phyloP scores from a whole-genome alignment of 2,888 invertebrate species.

The Ennomos quercinarius region DNA sequence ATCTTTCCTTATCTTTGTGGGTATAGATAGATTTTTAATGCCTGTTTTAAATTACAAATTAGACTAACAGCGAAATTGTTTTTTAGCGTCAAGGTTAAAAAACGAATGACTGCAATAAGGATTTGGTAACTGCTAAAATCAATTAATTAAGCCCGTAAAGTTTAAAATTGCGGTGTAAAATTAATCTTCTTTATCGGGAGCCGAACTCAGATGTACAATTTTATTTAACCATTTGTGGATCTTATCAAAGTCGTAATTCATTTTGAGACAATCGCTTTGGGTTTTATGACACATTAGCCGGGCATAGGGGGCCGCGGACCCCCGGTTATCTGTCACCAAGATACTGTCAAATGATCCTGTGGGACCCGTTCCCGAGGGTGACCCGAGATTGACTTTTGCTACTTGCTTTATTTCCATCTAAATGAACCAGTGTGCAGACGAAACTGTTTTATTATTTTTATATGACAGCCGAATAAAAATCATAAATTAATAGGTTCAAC shows the following conservation, averaged over 20 bases:
- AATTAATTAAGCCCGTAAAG: conserved; percentile 7
- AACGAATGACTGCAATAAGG: too few relatives aligned
- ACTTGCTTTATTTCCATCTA: conserved; percentile 37
- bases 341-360: conserved; percentile 75
- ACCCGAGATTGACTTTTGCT: conserved; percentile 53
- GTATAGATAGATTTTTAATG: conserved; percentile 8
- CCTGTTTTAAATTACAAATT: too few relatives aligned
- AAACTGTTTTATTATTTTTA: too few relatives aligned
- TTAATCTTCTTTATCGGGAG: conserved; percentile 42
- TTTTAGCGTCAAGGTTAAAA: too few relatives aligned
- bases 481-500: too few relatives aligned
- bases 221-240: conserved; percentile 61
- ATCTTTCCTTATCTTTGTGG: conserved; percentile 15
- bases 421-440: conserved; percentile 13
- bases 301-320: conserved; percentile 57
- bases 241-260: conserved; percentile 63
- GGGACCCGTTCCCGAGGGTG: conserved; percentile 59
- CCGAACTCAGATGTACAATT: conserved; percentile 45
- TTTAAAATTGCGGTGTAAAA: conserved; percentile 34
- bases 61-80: too few relatives aligned
- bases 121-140: too few relatives aligned
- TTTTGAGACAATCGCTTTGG: conserved; percentile 72
- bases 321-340: conserved; percentile 74
- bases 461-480: too few relatives aligned
- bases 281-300: conserved; percentile 80